Evolutionary conservation across 2,888 invertebrate species (phyloP).

Genomic region (Mesorhabditis sp.): DNA sequence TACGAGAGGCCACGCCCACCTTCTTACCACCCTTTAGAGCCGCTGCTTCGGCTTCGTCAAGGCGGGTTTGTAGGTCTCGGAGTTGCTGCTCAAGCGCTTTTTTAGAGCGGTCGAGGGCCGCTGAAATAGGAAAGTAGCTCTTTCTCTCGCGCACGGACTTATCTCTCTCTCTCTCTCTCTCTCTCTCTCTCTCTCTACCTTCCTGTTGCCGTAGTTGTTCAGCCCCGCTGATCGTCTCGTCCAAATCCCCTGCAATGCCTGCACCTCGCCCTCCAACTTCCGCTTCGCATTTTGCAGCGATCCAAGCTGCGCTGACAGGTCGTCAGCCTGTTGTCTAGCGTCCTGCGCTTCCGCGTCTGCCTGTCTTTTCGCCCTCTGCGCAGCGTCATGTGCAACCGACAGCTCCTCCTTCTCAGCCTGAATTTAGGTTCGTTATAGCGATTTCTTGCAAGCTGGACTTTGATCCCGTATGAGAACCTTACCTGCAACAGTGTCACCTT

Average conservation of each 20-base stretch:
- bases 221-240: conserved; percentile 95
- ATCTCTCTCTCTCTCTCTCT: conserved; percentile 65
- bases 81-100: conserved; percentile 84
- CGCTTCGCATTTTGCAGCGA: conserved; percentile 87
- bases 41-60: conserved; percentile 79
- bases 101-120: conserved; percentile 94
- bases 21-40: conserved; percentile 89
- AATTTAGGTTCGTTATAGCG: too few relatives aligned
- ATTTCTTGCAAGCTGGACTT: too few relatives aligned
- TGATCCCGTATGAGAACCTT: too few relatives aligned
- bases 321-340: conserved; percentile 86
- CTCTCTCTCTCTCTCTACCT: not conserved
- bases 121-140: conserved; percentile 64
- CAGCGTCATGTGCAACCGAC: conserved; percentile 63
- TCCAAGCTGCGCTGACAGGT: conserved; percentile 85
- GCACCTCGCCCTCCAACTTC: conserved; percentile 92
- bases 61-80: conserved; percentile 79
- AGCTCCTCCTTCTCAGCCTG: conserved; percentile 93
- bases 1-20: conserved; percentile 82
- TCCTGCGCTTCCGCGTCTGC: conserved; percentile 96
- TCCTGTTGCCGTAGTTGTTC: conserved; percentile 80
- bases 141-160: not conserved
- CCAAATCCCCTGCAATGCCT: conserved; percentile 91
- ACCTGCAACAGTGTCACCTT: conserved; percentile 87
- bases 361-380: conserved; percentile 95